Base-by-base conservation (phyloP, 2,797 vertebrate genomes). In the Spinus olivaceus region DNA sequence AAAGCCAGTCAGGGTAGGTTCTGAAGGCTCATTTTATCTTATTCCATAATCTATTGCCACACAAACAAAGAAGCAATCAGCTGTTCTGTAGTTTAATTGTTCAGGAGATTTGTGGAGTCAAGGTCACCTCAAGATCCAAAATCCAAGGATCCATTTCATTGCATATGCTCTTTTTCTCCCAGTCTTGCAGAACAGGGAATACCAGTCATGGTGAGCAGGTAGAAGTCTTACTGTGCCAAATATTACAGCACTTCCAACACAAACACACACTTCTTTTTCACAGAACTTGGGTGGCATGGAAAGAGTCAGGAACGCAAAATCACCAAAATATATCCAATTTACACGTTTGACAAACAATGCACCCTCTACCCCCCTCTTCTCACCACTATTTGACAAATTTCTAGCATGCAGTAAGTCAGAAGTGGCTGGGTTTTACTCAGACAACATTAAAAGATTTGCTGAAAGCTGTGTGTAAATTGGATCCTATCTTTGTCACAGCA, bases 161-260 rank as follows among this genome's bases (percentile, higher is more conserved):
- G 74, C 46, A 46, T 56, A 50, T 1, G 6, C 20, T 84, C 59
- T n/a, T 72, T 66, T 59, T 77, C 47, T 90, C 60, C 56, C 77
- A 28, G 33, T 49, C 88, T 51, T 85, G 90, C 42, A 74, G 81
- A 94, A 72, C 79, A 87, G 82, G 94, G 81, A 83, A 93, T 78
- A 93, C 89, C 91, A 86, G 87, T 85, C 41, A 3, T 46, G 50
- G 49, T 7, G 57, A 72, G 17, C 33, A 18, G 42, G 67, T 41
- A 51, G 56, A 27, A 56, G 47, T 66, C 50, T 74, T 57, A 37
- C 4, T 37, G 53, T 82, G 67, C 74, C 14, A 47, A 41, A 70
- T 57, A 85, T 77, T 63, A 73, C 9, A 72, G 65, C 63, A 76
- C 73, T 92, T 67, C 57, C 7, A 24, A 69, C 64, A 67, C n/a